phyloP scores from a whole-genome alignment of 2,113 vertebrate genomes.

The Chaetodon trifascialis region DNA sequence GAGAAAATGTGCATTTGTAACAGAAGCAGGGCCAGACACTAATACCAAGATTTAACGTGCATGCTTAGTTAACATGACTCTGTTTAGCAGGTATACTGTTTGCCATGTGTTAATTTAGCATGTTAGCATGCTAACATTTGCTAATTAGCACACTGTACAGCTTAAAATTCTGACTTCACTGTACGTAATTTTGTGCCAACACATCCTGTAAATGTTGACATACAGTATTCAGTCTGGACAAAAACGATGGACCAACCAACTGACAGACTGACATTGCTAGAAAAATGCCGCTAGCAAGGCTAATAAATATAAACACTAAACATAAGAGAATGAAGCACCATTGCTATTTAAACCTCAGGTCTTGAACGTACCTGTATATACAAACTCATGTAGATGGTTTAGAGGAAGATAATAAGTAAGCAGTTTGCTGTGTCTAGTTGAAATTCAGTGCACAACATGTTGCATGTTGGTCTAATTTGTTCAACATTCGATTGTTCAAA shows the following conservation, averaged over 20 bases:
- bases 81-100: neutral
- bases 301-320: neutral
- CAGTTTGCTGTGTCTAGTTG: neutral
- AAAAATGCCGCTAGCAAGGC: neutral
- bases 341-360: neutral
- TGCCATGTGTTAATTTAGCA: neutral
- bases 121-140: neutral
- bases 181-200: neutral
- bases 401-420: neutral
- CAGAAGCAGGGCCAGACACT: neutral
- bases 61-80: too few species aligned
- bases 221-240: too few species aligned
- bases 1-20: neutral
- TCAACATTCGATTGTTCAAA: constrained; percentile 2
- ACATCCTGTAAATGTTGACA: neutral
- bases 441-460: constrained; percentile 8
- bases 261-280: neutral
- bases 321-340: neutral
- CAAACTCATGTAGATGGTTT: constrained; percentile 6
- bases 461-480: neutral
- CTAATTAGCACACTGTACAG: neutral
- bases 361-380: neutral
- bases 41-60: neutral
- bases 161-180: neutral
- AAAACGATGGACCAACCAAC: neutral